Evolutionary conservation across 2,113 vertebrate genomes (phyloP), one percentile per base, ranked within the genome.

Genomic region (Phodopus roborovskii): DNA sequence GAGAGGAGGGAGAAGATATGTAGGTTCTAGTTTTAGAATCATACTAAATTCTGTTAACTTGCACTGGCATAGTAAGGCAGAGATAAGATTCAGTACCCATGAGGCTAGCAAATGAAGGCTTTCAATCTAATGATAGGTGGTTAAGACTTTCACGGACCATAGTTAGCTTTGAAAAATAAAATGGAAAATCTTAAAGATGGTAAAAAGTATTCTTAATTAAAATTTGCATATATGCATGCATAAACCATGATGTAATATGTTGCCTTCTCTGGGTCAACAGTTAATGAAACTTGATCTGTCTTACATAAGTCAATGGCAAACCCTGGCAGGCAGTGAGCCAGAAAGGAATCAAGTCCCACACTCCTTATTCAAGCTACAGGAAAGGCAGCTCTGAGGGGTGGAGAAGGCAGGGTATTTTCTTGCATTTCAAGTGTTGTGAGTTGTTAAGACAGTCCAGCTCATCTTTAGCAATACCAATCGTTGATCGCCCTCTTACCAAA

Each of bases 401-500:
- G 19, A 77, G 64, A 39, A 42, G 75, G 94, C 19, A 86, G 73
- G 78, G n/a, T 26, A 74, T 56, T 48, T 60, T 48, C 77, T 74
- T 82, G 71, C 50, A 66, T 91, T 95, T 89, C 95, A 93, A 96
- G 88, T 78, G 75, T 84, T 95, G 94, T 87, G 98, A 98, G 98
- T 97, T 97, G 98, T 96, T 96, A 97, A 98, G 96, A 98, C 71
- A 97, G 94, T 5, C 0, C 8, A 95, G 93, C 64, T 83, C 83
- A 92, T 97, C 97, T 95, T 50, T 50, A 97, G 88, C 36, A 96
- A 84, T 60, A 88, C 97, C 94, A 68, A 97, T 93, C 86, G 94
- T 95, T 0, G 39, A 78, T 30, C 97, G 96, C 82, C 74, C 92
- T 30, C 56, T 95, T 95, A 95, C 83, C 50, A 97, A 98, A 96